Percentiles rank a stretch among this genome's conserved stretches.
Conservation (phyloP, 2,888 invertebrate species). For the Drosophila fulvimacula region DNA sequence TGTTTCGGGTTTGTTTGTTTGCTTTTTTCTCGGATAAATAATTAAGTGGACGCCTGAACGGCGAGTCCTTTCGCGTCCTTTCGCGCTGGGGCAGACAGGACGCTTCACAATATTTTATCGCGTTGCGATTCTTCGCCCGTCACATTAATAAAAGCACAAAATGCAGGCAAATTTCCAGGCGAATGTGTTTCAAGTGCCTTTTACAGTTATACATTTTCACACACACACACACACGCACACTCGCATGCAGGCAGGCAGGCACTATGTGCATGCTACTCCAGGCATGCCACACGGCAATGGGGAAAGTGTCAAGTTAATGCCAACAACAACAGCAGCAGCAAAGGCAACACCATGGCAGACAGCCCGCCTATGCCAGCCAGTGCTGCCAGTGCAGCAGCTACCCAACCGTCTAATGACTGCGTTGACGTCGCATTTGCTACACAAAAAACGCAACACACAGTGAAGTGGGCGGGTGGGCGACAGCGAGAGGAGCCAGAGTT, state of each 20-base stretch:
- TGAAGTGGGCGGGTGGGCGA: neutral
- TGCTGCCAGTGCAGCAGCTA: conserved; percentile 35
- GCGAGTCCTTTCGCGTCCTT: conserved; percentile 12
- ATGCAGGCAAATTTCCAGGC: conserved; percentile 73
- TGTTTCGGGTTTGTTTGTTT: neutral
- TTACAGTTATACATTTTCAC: conserved; percentile 75
- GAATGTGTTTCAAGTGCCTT: conserved; percentile 80
- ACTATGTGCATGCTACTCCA: conserved; percentile 33
- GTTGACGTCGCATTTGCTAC: conserved; percentile 72
- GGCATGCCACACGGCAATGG: conserved; percentile 70
- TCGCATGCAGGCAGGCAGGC: conserved; percentile 10
- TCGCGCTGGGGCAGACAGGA: conserved; percentile 28
- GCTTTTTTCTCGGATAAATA: conserved; percentile 31
- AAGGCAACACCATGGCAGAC: conserved; percentile 17
- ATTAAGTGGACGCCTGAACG: conserved; percentile 53
- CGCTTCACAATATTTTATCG: conserved; percentile 70
- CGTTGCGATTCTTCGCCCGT: conserved; percentile 67
- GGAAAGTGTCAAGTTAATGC: conserved; percentile 80
- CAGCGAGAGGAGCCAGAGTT: neutral
- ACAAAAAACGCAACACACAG: conserved; percentile 51
- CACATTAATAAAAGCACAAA: conserved; percentile 77
- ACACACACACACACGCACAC: conserved; percentile 44
- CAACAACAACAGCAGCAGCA: conserved; percentile 51
- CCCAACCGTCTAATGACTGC: conserved; percentile 69
- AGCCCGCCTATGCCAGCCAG: conserved; percentile 13